Evolutionary conservation across 2,797 vertebrate species (phyloP).

Genomic region (Gallinago nigripennis): DNA sequence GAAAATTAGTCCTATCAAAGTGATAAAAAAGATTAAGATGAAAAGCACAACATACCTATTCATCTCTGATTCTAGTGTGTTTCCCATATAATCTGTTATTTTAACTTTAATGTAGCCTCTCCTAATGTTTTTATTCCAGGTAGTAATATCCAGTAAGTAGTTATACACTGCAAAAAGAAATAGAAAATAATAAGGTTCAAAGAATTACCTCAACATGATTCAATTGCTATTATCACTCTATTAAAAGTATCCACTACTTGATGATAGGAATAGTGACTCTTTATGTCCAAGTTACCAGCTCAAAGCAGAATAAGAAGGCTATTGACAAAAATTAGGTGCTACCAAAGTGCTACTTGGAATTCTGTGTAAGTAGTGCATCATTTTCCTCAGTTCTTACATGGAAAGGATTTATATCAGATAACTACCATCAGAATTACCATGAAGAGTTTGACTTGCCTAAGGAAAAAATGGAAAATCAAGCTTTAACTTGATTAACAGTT

Average conservation of each 20-base stretch:
- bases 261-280: neutral
- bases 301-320: neutral
- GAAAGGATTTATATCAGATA: neutral
- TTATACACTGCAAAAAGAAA: constrained; percentile 75
- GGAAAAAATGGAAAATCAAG: neutral
- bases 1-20: neutral
- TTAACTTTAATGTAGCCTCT: constrained; percentile 76
- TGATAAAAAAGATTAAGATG: neutral
- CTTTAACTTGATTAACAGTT: neutral
- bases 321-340: neutral
- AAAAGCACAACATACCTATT: constrained; percentile 69
- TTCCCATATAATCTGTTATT: constrained; percentile 69
- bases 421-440: neutral
- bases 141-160: constrained; percentile 75
- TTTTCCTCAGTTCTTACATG: neutral
- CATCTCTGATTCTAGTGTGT: constrained; percentile 41
- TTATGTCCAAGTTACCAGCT: neutral
- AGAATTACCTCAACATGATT: neutral
- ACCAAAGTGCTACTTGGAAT: neutral
- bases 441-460: neutral
- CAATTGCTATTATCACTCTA: neutral
- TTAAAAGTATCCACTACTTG: neutral
- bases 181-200: neutral
- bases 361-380: neutral
- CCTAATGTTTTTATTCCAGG: constrained; percentile 62